Percentiles rank a stretch among this genome's conserved stretches.
Conservation (phyloP, 1,140 invertebrate species). For the Alviniconcha marisindica region DNA sequence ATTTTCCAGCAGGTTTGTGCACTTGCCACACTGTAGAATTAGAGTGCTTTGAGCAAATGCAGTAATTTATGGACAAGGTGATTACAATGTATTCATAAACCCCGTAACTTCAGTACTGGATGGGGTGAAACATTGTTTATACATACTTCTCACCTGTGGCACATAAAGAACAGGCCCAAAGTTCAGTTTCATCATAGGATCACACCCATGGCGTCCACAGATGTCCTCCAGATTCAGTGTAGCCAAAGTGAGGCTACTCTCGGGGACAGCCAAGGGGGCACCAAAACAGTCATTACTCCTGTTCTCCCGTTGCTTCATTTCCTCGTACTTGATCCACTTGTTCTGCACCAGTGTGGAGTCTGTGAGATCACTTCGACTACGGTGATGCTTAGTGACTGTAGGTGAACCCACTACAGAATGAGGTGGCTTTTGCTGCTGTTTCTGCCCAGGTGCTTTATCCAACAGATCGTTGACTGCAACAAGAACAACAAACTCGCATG, state of each 20-base stretch:
- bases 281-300: constrained; percentile 22
- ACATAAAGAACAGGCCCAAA: constrained; percentile 38
- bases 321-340: constrained; percentile 62
- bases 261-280: constrained; percentile 60
- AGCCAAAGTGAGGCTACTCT: constrained; percentile 58
- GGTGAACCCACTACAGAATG: neutral
- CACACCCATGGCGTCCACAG: neutral
- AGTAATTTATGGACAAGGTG: too few species aligned
- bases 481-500: too few species aligned
- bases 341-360: constrained; percentile 52
- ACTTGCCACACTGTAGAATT: too few species aligned
- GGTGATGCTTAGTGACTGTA: constrained; percentile 45
- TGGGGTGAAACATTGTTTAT: too few species aligned
- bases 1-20: too few species aligned
- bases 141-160: constrained; percentile 14
- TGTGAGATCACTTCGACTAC: constrained; percentile 64
- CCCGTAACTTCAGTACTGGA: too few species aligned
- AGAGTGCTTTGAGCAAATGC: too few species aligned
- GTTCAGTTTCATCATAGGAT: constrained; percentile 38
- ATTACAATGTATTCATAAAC: too few species aligned
- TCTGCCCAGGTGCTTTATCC: neutral
- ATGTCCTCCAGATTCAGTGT: constrained; percentile 61
- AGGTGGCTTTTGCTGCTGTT: neutral
- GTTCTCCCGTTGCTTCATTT: constrained; percentile 43
- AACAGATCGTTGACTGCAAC: constrained; percentile 47